Evolutionary conservation across 2,113 vertebrate species (phyloP).

Genomic region (Scomber japonicus): DNA sequence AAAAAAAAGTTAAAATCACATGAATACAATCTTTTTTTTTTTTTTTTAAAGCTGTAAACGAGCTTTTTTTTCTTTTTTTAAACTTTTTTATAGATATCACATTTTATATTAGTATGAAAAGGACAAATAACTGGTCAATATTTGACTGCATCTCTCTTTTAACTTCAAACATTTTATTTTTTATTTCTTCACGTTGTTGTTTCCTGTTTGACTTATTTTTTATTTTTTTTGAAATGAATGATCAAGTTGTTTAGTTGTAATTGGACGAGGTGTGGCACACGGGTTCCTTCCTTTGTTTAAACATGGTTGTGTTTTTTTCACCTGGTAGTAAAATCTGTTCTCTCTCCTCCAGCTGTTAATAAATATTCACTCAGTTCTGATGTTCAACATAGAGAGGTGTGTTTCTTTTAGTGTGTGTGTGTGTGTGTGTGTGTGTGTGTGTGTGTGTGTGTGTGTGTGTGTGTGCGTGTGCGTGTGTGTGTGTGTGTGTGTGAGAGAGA

Average conservation of each 20-base stretch:
- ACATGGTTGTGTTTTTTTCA: conserved; percentile 26
- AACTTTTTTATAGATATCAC: conserved; percentile 74
- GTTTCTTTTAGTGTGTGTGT: too few species aligned
- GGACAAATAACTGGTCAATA: conserved; percentile 86
- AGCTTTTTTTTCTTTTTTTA: conserved; percentile 44
- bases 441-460: too few species aligned
- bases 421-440: too few species aligned
- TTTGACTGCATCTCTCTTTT: conserved; percentile 89
- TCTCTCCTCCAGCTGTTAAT: conserved; percentile 64
- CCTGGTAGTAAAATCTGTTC: conserved; percentile 54
- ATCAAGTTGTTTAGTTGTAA: conserved; percentile 40
- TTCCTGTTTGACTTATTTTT: conserved; percentile 44
- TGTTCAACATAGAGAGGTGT: too few species aligned
- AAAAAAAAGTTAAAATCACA: neutral
- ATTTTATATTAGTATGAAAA: conserved; percentile 77
- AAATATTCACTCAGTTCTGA: conserved; percentile 77
- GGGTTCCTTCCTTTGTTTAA: conserved; percentile 19
- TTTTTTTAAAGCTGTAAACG: conserved; percentile 70
- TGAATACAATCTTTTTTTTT: too few species aligned
- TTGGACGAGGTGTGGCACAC: conserved; percentile 30
- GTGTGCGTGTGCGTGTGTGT: too few species aligned
- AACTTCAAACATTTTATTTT: conserved; percentile 68
- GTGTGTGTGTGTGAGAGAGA: rapidly evolving
- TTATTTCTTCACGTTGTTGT: conserved; percentile 57
- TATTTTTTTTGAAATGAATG: conserved; percentile 11